Evolutionary conservation across 2,888 invertebrate species (phyloP).

Genomic region (Andrena minutula): DNA sequence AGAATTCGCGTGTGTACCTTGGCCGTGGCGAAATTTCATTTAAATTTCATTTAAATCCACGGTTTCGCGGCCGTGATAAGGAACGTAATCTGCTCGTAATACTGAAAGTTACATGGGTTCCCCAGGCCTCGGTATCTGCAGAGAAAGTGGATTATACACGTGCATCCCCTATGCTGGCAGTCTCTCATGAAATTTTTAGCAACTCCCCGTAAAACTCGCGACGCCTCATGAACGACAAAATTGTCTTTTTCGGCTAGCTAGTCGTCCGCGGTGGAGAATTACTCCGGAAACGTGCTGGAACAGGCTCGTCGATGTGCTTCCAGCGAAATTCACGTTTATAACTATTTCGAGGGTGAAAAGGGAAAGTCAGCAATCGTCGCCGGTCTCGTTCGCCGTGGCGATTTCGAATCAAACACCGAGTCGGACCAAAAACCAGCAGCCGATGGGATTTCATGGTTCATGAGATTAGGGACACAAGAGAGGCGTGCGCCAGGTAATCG

Average conservation of each 20-base stretch:
- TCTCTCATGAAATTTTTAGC: conserved; percentile 7
- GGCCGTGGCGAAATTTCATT: conserved; percentile 32
- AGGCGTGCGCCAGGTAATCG: conserved; percentile 39
- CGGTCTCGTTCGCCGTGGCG: not conserved
- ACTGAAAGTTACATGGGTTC: conserved; percentile 30
- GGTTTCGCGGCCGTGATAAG: conserved; percentile 24
- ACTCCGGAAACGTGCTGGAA: not conserved
- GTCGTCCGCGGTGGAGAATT: not conserved
- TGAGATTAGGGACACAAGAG: conserved; percentile 26
- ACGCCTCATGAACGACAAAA: not conserved
- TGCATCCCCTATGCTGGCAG: not conserved
- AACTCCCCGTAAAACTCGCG: not conserved
- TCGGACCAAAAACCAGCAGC: conserved; percentile 37
- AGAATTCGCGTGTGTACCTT: not conserved
- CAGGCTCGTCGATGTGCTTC: too few species aligned
- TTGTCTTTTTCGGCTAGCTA: not conserved
- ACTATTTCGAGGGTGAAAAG: not conserved
- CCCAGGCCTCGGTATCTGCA: conserved; percentile 21
- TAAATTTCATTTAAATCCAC: conserved; percentile 50
- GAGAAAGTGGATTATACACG: conserved; percentile 36
- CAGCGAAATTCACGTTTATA: not conserved
- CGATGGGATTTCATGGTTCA: conserved; percentile 41
- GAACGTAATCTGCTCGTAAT: conserved; percentile 40
- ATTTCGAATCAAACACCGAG: not conserved
- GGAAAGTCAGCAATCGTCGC: not conserved